These are phyloP conservation scores for Buteo buteo DNA, from an alignment of 2,113 vertebrate species.

Conservation along the genomic window DNA sequence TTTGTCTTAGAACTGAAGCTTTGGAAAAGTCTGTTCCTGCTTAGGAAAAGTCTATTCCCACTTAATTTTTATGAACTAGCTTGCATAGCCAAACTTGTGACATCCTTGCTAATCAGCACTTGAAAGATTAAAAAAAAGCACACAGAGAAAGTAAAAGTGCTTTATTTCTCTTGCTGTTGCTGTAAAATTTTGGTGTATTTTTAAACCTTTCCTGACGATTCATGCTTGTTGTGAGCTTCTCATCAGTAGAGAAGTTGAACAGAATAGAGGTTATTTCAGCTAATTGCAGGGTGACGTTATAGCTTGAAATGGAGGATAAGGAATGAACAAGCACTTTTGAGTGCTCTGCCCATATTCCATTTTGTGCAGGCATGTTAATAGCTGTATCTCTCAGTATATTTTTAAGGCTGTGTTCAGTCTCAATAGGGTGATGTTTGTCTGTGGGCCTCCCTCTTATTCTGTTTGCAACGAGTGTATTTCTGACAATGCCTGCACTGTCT, in stretches of 20 bases:
- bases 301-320: slow-evolving; percentile 14
- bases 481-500: slow-evolving; percentile 58
- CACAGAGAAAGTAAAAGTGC: background rate
- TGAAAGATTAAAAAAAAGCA: background rate
- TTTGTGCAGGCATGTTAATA: background rate
- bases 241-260: background rate
- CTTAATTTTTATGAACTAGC: background rate
- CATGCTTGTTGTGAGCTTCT: background rate
- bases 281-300: slow-evolving; percentile 30
- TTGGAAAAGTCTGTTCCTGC: background rate
- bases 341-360: background rate
- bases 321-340: slow-evolving; percentile 28
- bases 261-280: slow-evolving; percentile 43
- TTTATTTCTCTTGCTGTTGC: background rate
- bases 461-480: slow-evolving; percentile 9
- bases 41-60: background rate
- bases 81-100: background rate
- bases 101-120: background rate
- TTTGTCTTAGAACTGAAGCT: background rate
- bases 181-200: slow-evolving; percentile 18
- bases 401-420: slow-evolving; percentile 26
- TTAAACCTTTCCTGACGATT: slow-evolving; percentile 21
- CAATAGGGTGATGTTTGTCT: slow-evolving; percentile 21
- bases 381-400: slow-evolving; percentile 8
- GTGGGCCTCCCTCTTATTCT: slow-evolving; percentile 4